Base-by-base conservation (phyloP, 2,113 vertebrate genomes). In the Ceratotherium simum region DNA sequence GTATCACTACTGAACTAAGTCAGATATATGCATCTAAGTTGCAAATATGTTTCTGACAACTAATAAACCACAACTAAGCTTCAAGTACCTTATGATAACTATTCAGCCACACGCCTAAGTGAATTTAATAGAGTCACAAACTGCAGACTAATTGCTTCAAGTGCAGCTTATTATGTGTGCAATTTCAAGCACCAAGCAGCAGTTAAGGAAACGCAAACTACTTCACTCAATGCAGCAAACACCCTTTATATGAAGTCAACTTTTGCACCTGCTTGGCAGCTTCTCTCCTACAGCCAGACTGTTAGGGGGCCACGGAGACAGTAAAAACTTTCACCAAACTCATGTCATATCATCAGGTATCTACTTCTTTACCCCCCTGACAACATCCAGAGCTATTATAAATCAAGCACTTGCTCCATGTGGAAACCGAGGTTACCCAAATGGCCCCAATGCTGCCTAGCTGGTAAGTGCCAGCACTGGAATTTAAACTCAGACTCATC, bases 61-160 rank as follows among this genome's bases (percentile, higher is more conserved):
- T 62, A 96, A 62, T 17, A 86, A 56, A 92, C 79, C 72, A 79
- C 79, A 94, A 36, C 72, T 64, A 69, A 92, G 87, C 82, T 82
- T 97, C 91, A 76, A 91, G 90, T 23, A 89, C 83, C 91, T 90
- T 33, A 65, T 65, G 25, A 8, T 25, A 92, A 88, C 79, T 87
- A 2, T 70, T 78, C 21, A 16, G 81, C 95, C 89, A 14, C 58
- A 56, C 9, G 86, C 65, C 70, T 85, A 96, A 93, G 78, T 0
- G 8, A 97, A 97, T 84, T 82, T 97, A 97, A 97, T 87, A 79
- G 54, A 97, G 86, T 90, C 86, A 90, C 93, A 95, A 97, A 89
- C 96, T 93, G 80, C 93, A 97, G 86, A 94, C 98, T 98, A 95
- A 93, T 92, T 90, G 92, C 94, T 95, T 83, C 92, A 78, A 96